A percentile compares a stretch with the other conserved stretches of the same genome.
Conservation (phyloP, 2,888 invertebrate species). For the Diploptera punctata region DNA sequence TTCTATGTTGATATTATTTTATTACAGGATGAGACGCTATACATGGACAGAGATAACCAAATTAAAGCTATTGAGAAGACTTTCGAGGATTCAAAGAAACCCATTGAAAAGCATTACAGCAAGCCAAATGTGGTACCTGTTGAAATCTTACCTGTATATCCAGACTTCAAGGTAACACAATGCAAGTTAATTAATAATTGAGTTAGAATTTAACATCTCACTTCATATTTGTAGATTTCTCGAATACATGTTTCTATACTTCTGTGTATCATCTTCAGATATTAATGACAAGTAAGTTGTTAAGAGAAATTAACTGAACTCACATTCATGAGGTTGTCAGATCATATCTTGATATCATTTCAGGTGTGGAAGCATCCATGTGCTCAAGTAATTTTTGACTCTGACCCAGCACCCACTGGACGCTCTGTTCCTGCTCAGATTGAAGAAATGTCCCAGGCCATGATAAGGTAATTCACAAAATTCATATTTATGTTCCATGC, state of each 20-base stretch:
- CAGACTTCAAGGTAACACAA: constrained; percentile 90
- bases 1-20: constrained; percentile 23
- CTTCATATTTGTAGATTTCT: no score
- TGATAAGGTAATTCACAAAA: constrained; percentile 79
- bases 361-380: constrained; percentile 97
- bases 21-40: constrained; percentile 84
- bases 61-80: constrained; percentile 97
- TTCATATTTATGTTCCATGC: no score
- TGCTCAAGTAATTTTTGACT: constrained; percentile 97
- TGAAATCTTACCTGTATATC: constrained; percentile 87
- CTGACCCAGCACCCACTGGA: constrained; percentile 93
- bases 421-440: constrained; percentile 86
- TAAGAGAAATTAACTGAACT: no score
- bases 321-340: no score
- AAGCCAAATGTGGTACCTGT: constrained; percentile 94
- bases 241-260: no score
- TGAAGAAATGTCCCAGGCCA: constrained; percentile 98
- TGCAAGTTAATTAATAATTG: no score
- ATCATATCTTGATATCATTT: no score
- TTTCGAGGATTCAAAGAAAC: constrained; percentile 86
- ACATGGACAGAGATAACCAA: constrained; percentile 96
- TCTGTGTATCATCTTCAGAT: no score
- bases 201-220: no score
- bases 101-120: constrained; percentile 92
- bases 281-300: no score